Evolutionary conservation across 2,797 vertebrate genomes (phyloP).

Genomic region (Micrastur ruficollis): DNA sequence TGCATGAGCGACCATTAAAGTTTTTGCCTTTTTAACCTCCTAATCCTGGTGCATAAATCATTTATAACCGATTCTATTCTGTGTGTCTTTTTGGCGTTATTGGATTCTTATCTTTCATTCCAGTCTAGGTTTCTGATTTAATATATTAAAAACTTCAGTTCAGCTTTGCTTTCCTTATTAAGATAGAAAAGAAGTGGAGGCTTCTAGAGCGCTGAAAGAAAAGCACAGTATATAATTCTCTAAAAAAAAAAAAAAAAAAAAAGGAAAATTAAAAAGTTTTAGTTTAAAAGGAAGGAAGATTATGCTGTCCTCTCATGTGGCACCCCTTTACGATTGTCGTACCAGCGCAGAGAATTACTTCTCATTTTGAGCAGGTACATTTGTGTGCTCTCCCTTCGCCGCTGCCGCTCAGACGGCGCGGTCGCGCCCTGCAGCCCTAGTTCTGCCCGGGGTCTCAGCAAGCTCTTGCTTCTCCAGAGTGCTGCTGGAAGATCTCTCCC

Average conservation of each 20-base stretch:
- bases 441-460: not conserved
- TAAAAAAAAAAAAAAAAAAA: not conserved
- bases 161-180: conserved; percentile 24
- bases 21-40: conserved; percentile 75
- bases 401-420: not conserved
- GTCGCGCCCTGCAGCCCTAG: not conserved
- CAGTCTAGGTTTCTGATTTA: conserved; percentile 51
- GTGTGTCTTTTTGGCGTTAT: conserved; percentile 56
- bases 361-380: not conserved
- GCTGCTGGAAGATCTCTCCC: not conserved
- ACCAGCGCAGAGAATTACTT: not conserved
- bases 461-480: not conserved
- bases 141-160: conserved; percentile 37
- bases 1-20: conserved; percentile 65
- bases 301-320: not conserved
- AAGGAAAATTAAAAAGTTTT: not conserved
- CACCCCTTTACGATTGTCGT: not conserved
- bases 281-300: conserved; percentile 5
- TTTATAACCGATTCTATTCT: conserved; percentile 68
- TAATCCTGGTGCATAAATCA: conserved; percentile 70
- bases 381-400: not conserved
- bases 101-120: conserved; percentile 71
- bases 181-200: not conserved
- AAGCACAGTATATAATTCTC: not conserved
- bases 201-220: not conserved